Evolutionary conservation across 1,140 invertebrate species (phyloP).

Genomic region (Drosophila mauritiana): DNA sequence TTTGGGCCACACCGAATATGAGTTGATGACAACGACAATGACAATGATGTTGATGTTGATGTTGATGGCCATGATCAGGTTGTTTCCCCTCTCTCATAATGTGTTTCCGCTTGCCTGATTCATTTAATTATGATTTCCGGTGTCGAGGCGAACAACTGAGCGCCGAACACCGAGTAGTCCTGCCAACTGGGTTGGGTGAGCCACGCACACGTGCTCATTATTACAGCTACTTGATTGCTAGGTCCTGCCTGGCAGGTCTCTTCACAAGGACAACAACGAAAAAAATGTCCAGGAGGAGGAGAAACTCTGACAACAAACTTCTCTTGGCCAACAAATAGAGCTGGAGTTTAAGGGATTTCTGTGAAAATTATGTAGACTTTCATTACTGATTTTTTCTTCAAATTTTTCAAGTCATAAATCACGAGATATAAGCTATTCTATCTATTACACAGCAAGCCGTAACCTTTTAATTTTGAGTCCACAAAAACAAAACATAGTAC

Average conservation of each 20-base stretch:
- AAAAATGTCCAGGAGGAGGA: neutral
- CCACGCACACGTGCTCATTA: conserved; percentile 41
- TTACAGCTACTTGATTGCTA: conserved; percentile 59
- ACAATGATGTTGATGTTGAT: conserved; percentile 1
- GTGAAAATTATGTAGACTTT: neutral
- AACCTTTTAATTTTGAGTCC: too few species aligned
- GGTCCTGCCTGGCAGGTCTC: conserved; percentile 17
- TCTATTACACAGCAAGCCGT: too few species aligned
- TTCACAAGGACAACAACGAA: conserved; percentile 1
- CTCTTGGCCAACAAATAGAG: neutral
- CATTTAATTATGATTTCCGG: conserved; percentile 79
- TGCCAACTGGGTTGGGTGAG: neutral
- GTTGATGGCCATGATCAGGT: conserved; percentile 1
- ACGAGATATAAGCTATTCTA: too few species aligned
- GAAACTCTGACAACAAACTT: neutral
- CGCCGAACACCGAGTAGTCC: neutral
- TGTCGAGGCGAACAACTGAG: conserved; percentile 13
- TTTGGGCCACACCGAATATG: neutral
- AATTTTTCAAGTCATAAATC: too few species aligned
- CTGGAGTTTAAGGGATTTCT: neutral
- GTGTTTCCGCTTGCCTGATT: conserved; percentile 69
- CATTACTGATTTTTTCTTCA: too few species aligned
- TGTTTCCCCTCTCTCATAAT: conserved; percentile 35
- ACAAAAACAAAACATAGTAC: too few species aligned
- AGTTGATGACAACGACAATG: conserved; percentile 3